A percentile compares a stretch with the other conserved stretches of the same genome.
Evolutionary conservation across 2,888 invertebrate species (phyloP).

Genomic region (Metalampra italica): DNA sequence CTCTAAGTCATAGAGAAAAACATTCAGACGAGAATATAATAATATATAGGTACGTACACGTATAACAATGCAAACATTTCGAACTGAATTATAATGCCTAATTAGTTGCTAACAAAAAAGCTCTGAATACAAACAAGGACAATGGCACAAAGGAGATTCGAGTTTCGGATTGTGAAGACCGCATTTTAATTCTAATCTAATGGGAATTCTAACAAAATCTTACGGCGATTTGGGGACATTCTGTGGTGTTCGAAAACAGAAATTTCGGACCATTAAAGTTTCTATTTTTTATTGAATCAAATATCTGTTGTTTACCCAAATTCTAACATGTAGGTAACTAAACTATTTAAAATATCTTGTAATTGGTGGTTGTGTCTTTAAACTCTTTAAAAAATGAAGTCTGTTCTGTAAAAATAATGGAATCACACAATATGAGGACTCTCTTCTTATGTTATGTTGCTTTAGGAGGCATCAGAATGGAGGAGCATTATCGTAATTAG

Average conservation of each 20-base stretch:
- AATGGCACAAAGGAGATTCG: slow-evolving; percentile 10
- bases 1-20: too few species aligned
- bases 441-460: too few species aligned
- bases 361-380: too few species aligned
- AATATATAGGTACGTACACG: too few species aligned
- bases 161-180: slow-evolving; percentile 10
- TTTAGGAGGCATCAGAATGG: too few species aligned
- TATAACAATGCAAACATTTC: slow-evolving; percentile 6
- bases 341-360: too few species aligned
- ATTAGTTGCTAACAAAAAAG: slow-evolving; percentile 20
- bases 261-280: neutral
- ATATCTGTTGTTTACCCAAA: too few species aligned
- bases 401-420: too few species aligned
- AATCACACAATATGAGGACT: too few species aligned
- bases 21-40: too few species aligned
- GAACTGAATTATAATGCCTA: slow-evolving; percentile 18
- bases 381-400: too few species aligned
- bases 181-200: slow-evolving; percentile 11
- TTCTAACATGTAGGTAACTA: too few species aligned
- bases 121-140: slow-evolving; percentile 2
- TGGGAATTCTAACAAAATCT: slow-evolving; percentile 20
- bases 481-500: slow-evolving; percentile 43
- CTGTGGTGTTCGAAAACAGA: neutral
- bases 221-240: slow-evolving; percentile 11
- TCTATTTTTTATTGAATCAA: neutral